Percentiles rank a stretch among this genome's conserved stretches.
Evolutionary conservation across 1,140 invertebrate genomes (phyloP).

Genomic region (Nymphalis io): DNA sequence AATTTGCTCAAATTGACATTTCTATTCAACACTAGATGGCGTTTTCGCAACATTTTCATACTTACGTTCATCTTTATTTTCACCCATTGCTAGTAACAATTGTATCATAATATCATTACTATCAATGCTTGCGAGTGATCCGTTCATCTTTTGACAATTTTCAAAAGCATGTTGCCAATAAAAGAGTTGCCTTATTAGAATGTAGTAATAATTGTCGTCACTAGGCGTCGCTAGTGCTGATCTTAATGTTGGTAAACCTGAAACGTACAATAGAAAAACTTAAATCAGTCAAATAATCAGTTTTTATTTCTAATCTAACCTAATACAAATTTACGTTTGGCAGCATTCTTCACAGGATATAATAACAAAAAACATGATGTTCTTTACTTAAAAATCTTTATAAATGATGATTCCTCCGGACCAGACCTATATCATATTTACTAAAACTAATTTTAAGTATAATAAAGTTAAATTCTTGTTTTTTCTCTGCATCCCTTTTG

Average conservation of each 20-base stretch:
- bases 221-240: conserved; percentile 49
- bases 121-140: conserved; percentile 57
- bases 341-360: no score
- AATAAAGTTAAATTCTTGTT: no score
- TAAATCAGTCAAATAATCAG: not conserved
- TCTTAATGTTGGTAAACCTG: conserved; percentile 40
- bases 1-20: no score
- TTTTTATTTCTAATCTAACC: no score
- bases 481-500: no score
- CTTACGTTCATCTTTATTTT: conserved; percentile 71
- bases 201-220: conserved; percentile 69
- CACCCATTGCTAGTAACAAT: conserved; percentile 65
- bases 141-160: conserved; percentile 68
- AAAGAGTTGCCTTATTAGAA: conserved; percentile 54
- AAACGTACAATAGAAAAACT: conserved; percentile 7
- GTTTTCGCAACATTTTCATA: conserved; percentile 20
- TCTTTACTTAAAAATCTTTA: no score
- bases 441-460: no score
- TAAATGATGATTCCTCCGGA: no score
- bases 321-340: no score
- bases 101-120: conserved; percentile 61
- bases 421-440: no score
- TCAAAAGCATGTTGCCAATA: conserved; percentile 72
- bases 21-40: conserved; percentile 34
- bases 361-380: no score